Evolutionary conservation across 2,888 invertebrate species (phyloP).

Genomic region (Antheraea assamensis): DNA sequence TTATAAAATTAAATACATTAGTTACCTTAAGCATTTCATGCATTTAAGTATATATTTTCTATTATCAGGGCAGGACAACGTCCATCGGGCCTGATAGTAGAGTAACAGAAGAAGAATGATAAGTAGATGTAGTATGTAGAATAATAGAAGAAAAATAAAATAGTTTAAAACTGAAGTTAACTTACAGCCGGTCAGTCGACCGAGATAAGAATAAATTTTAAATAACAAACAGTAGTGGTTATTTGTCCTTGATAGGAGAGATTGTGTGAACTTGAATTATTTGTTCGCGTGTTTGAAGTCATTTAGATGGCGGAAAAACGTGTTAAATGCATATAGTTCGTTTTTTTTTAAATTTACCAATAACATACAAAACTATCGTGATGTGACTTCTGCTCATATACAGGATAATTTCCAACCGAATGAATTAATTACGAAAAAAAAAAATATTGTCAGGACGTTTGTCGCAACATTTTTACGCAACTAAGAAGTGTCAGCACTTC

Average conservation of each 20-base stretch:
- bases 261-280: constrained; percentile 3
- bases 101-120: too few relatives aligned
- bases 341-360: not conserved
- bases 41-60: too few relatives aligned
- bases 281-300: not conserved
- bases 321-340: not conserved
- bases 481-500: not conserved
- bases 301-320: not conserved
- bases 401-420: not conserved
- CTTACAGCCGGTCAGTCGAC: not conserved
- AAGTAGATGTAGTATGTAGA: too few relatives aligned
- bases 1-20: too few relatives aligned
- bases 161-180: not conserved
- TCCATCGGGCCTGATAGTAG: too few relatives aligned
- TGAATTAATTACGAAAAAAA: not conserved
- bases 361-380: not conserved
- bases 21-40: too few relatives aligned
- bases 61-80: too few relatives aligned
- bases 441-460: not conserved
- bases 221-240: not conserved
- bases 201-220: not conserved
- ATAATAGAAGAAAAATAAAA: not conserved
- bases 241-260: not conserved
- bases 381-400: not conserved
- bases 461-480: constrained; percentile 8